Base-by-base conservation (phyloP, 2,797 vertebrate species). In the Austrolebias charrua region DNA sequence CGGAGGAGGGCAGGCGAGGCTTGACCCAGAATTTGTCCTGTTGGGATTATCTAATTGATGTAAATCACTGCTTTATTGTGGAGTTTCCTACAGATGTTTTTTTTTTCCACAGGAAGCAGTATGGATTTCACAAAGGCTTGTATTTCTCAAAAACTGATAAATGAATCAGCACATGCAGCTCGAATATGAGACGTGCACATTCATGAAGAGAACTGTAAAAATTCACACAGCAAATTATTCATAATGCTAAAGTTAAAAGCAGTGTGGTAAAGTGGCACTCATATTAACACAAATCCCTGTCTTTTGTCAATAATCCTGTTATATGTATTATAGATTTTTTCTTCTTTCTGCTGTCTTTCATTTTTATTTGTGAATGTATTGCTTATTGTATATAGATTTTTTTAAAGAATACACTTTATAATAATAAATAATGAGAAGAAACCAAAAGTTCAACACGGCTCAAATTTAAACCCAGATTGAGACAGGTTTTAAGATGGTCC, bases 21-120 rank as follows among this genome's bases (percentile, higher is more conserved):
- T 80, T 84, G 72, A 86, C 80, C 75, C 75, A 84, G 82, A 81
- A 85, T 83, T 71, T 83, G 83, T 81, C 79, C 81, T 73, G 59
- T 86, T 88, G 72, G 83, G 77, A 89, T 87, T 81, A 87, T 80
- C 75, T 73, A 83, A 88, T 88, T 82, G 82, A 73, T 82, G 87
- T 89, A 86, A 87, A 89, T 88, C 82, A 82, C 15, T 1, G 60
- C 44, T 63, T 83, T 75, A 61, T 80, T 76, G 75, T 71, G 60
- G 54, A 69, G 55, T 77, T 74, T 73, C 55, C 55, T 60, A 62
- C 84, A 90, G 88, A 87, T 89, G 85, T 91, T 24, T 24, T 24
- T 24, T 88, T 85, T 38, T 86, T 90, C 86, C 78, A 83, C 66
- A 71, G 60, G 75, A 76, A 66, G 66, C 73, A 58, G 44, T 58